Conservation (phyloP, 2,797 vertebrate genomes). For the Rhodeus uyekii region DNA sequence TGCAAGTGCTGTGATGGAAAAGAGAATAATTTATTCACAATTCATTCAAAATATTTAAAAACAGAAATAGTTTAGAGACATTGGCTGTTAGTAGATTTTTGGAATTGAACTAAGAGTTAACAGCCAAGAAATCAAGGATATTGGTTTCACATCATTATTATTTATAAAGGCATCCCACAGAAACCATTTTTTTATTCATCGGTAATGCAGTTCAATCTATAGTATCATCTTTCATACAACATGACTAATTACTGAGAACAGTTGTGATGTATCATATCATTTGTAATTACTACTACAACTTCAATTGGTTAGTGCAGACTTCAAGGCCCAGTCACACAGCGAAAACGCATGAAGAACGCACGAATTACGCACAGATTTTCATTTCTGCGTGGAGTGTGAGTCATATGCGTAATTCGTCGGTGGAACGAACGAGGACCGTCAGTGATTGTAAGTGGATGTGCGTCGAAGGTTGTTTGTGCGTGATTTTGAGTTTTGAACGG, state of each 20-base stretch:
- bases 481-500: too few species aligned
- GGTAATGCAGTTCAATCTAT: neutral
- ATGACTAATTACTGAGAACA: neutral
- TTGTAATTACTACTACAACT: conserved; percentile 29
- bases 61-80: neutral
- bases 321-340: too few species aligned
- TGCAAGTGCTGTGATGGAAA: conserved; percentile 88
- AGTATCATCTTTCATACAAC: neutral
- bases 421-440: too few species aligned
- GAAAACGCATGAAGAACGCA: too few species aligned
- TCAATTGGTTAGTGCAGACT: too few species aligned
- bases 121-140: neutral
- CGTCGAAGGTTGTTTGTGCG: too few species aligned
- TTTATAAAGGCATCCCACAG: neutral
- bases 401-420: too few species aligned
- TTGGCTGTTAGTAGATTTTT: neutral
- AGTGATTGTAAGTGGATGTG: too few species aligned
- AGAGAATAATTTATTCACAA: neutral
- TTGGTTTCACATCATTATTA: neutral
- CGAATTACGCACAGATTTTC: too few species aligned
- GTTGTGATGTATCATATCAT: neutral
- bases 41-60: neutral
- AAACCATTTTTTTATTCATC: conserved; percentile 1
- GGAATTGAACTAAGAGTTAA: neutral
- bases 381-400: too few species aligned